These are phyloP conservation scores for Myathropa florea DNA, from an alignment of 2,888 invertebrate genomes.

Conservation along the genomic window DNA sequence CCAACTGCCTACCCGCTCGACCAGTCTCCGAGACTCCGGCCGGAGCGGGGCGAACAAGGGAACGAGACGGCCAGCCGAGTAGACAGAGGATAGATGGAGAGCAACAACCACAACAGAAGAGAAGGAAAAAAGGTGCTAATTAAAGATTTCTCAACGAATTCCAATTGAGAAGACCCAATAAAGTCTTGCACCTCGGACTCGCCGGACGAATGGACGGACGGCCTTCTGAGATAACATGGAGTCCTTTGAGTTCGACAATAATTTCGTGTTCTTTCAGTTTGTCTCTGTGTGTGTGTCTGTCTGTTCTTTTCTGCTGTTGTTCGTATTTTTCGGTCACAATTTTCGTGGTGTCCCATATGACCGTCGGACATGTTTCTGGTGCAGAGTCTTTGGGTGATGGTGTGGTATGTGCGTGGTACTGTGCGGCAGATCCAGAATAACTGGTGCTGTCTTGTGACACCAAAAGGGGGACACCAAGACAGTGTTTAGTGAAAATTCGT, in stretches of 20 bases:
- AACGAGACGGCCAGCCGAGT: background rate
- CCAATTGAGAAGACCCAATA: constrained; percentile 58
- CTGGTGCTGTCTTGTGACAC: background rate
- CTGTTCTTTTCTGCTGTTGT: background rate
- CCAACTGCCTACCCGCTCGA: background rate
- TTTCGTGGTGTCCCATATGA: constrained; percentile 27
- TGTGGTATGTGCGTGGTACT: background rate
- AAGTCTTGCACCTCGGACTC: constrained; percentile 40
- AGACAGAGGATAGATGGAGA: background rate
- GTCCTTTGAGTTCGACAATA: constrained; percentile 63
- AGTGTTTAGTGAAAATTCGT: too few species aligned
- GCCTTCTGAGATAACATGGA: constrained; percentile 49
- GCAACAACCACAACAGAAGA: constrained; percentile 23
- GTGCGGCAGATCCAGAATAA: background rate
- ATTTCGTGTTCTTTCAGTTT: constrained; percentile 58
- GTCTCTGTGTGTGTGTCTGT: background rate
- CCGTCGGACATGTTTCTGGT: constrained; percentile 46
- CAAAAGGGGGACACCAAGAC: too few species aligned
- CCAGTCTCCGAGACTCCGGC: too few species aligned
- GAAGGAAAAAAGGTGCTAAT: constrained; percentile 59
- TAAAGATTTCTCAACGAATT: constrained; percentile 68
- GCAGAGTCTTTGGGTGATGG: background rate
- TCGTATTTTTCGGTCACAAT: background rate
- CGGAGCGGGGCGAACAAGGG: too few species aligned
- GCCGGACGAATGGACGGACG: background rate